Evolutionary conservation across 2,113 vertebrate genomes (phyloP).

Genomic region (Lophotis ruficrista): DNA sequence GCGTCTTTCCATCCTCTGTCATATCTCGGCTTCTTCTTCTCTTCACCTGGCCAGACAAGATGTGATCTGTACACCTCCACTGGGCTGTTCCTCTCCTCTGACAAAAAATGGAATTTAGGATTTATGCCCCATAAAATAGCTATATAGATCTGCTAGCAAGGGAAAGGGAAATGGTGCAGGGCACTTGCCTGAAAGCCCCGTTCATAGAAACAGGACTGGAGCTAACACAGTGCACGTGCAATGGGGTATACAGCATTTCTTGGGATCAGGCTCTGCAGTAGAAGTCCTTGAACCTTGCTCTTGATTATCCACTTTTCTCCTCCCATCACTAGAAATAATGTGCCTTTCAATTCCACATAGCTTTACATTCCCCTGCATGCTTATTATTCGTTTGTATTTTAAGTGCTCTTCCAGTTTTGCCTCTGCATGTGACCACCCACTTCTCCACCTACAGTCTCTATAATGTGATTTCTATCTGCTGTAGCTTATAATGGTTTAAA

Average conservation of each 20-base stretch:
- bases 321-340: conserved; percentile 3
- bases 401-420: conserved; percentile 70
- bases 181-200: background rate
- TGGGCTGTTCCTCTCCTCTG: background rate
- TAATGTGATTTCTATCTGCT: conserved; percentile 78
- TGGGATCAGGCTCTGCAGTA: background rate
- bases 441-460: conserved; percentile 76
- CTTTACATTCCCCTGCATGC: conserved; percentile 49
- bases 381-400: conserved; percentile 76
- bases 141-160: background rate
- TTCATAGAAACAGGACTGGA: background rate
- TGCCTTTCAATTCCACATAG: conserved; percentile 24
- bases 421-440: conserved; percentile 77
- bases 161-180: background rate
- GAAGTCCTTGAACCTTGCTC: conserved; percentile 32
- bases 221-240: background rate
- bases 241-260: background rate
- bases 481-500: conserved; percentile 75
- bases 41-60: background rate
- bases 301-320: conserved; percentile 7
- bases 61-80: background rate
- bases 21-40: background rate
- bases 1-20: background rate
- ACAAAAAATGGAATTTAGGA: background rate
- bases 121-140: background rate